Base-by-base conservation (phyloP, 92 coral and sea anemone genomes). In the Umimayanthus chanpuru region DNA sequence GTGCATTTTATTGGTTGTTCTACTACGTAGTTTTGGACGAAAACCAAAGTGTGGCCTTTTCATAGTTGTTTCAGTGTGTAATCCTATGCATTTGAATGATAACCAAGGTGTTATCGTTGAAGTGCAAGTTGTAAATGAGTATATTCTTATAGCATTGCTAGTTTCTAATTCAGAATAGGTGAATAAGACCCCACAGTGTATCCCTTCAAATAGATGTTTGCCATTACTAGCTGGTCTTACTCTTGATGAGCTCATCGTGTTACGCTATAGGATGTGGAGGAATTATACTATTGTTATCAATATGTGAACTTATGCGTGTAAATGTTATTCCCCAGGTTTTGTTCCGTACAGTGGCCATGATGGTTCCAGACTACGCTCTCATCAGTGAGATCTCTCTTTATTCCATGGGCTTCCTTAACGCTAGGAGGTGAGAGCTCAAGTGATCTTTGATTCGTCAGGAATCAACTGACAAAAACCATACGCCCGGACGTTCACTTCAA, bases 291-390 rank as follows among this genome's bases (percentile, higher is more conserved):
- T 15, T 9, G 16, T 14, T 53, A 0, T 53, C 4, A 53, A 76
- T 76, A 36, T 39, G 6, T 36, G 58, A 77, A 23, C 14, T 76
- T 66, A 39, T 47, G 20, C 15, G 18, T 9, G 2, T 7, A 64
- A 76, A 23, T 3, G 74, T 39, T 56, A n/a, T 67, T 88, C 58
- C 2, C 77, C 65, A 96, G 98, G 98, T 96, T 71, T 88, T 96
- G 82, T 96, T 96, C 85, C 98, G 98, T 32, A 96, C 98, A 2
- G 98, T 96, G 88, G 98, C 98, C 20, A 96, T 96, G 98, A 96
- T 96, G 98, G 98, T 96, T 21, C 98, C 98, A 55, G 98, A 96
- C 83, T 96, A 96, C 85, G 98, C 98, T 5, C 89, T 96, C 53
- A 96, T 96, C 85, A 95, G 98, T 50, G 98, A 96, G 88, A 96